phyloP scores from a whole-genome alignment of 2,797 vertebrate genomes.

The Coranthus polyacanthus region DNA sequence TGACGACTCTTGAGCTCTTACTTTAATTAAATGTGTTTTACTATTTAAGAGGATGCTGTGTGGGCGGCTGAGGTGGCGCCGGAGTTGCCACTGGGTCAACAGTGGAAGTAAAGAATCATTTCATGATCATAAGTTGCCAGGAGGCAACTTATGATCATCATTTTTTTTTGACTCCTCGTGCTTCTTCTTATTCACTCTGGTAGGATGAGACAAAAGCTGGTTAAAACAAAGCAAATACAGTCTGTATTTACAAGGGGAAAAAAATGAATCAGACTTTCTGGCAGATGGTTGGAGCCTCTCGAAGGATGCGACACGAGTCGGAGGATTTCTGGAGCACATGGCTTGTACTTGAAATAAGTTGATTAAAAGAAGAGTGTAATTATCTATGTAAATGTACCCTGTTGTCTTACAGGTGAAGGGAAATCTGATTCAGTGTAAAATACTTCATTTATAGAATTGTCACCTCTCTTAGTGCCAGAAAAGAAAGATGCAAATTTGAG shows the following conservation, averaged over 20 bases:
- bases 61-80: not conserved
- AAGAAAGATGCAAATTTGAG: not conserved
- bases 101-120: constrained; percentile 45
- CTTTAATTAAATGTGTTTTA: constrained; percentile 85
- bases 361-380: not conserved
- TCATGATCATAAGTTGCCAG: not conserved
- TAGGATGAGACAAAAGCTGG: constrained; percentile 3
- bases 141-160: too few species aligned
- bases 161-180: not conserved
- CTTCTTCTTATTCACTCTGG: not conserved
- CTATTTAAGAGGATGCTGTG: constrained; percentile 73
- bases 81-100: constrained; percentile 41
- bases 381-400: not conserved
- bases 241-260: not conserved
- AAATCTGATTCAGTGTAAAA: constrained; percentile 1
- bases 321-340: not conserved
- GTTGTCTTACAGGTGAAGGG: not conserved
- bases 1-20: constrained; percentile 86
- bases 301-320: not conserved
- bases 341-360: not conserved
- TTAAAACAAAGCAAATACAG: not conserved
- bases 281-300: constrained; percentile 18
- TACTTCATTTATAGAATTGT: not conserved
- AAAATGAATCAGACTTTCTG: not conserved
- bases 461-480: not conserved